Conservation (phyloP, 2,797 vertebrate genomes). For the Catamblyrhynchus diadema region DNA sequence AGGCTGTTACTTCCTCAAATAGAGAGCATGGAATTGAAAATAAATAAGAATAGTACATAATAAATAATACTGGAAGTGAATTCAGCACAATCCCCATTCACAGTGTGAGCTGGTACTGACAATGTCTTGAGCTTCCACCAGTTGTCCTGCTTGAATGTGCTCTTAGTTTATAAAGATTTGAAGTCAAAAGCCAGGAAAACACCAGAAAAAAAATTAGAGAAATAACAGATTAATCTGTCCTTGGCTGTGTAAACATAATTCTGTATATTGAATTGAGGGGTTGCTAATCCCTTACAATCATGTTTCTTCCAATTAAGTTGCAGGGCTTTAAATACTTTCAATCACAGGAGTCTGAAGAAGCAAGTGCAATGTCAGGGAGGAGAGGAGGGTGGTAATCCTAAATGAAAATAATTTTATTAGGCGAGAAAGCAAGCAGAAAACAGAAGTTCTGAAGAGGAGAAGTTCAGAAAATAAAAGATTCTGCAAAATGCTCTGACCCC, state of each 20-base stretch:
- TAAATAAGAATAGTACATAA: not conserved
- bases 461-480: conserved; percentile 65
- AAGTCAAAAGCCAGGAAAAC: conserved; percentile 55
- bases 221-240: conserved; percentile 63
- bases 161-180: conserved; percentile 3
- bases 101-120: not conserved
- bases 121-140: not conserved
- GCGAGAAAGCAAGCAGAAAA: conserved; percentile 38
- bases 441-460: conserved; percentile 45
- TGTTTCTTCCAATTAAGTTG: conserved; percentile 70
- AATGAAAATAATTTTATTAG: conserved; percentile 71
- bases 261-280: conserved; percentile 59
- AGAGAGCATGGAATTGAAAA: not conserved
- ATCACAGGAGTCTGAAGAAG: conserved; percentile 49
- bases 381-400: conserved; percentile 56
- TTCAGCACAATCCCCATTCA: not conserved
- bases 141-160: not conserved
- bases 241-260: conserved; percentile 70
- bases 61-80: not conserved
- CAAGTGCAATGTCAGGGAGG: conserved; percentile 5
- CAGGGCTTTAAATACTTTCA: conserved; percentile 70
- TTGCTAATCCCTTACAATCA: conserved; percentile 70
- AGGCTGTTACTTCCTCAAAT: not conserved
- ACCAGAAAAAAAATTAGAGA: conserved; percentile 55
- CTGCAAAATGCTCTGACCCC: conserved; percentile 37